These are phyloP conservation scores for Drosophila incognita DNA, from an alignment of 2,888 invertebrate genomes.

Conservation along the genomic window DNA sequence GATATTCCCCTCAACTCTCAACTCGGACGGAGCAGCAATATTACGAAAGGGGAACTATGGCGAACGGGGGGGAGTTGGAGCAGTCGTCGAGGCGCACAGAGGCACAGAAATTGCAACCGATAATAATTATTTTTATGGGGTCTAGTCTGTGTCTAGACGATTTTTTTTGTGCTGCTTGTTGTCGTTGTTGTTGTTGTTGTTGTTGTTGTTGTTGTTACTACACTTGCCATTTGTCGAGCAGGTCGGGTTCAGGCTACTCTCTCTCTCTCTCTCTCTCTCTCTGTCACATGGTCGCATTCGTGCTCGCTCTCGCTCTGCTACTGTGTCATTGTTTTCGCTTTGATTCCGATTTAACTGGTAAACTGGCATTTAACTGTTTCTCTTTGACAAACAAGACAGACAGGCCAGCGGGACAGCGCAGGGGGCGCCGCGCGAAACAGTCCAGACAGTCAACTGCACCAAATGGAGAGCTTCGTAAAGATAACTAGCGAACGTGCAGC, in stretches of 20 bases:
- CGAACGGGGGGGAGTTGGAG: background rate
- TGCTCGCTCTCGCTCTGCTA: slow-evolving; percentile 44
- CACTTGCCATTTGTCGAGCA: slow-evolving; percentile 66
- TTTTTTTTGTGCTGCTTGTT: slow-evolving; percentile 69
- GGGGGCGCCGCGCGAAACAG: slow-evolving; percentile 3
- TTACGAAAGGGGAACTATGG: slow-evolving; percentile 2
- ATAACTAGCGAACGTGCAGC: slow-evolving; percentile 32
- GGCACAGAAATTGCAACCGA: slow-evolving; percentile 85
- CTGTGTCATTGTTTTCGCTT: slow-evolving; percentile 83
- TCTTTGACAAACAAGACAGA: slow-evolving; percentile 81
- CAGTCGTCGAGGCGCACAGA: slow-evolving; percentile 30
- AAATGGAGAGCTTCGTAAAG: slow-evolving; percentile 42
- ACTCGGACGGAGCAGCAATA: slow-evolving; percentile 9
- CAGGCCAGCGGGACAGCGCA: slow-evolving; percentile 52
- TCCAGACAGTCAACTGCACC: slow-evolving; percentile 53
- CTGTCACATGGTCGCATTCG: slow-evolving; percentile 7
- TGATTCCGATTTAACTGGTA: slow-evolving; percentile 82
- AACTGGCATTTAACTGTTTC: slow-evolving; percentile 82
- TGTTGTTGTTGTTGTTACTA: slow-evolving; percentile 54
- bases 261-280: slow-evolving; percentile 23
- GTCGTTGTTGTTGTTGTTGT: slow-evolving; percentile 33
- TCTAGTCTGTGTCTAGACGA: slow-evolving; percentile 85
- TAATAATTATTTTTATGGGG: slow-evolving; percentile 85
- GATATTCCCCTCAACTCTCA: slow-evolving; percentile 21
- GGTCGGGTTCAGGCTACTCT: slow-evolving; percentile 54